Conservation (phyloP, 2,113 vertebrate genomes). For the Campylorhamphus procurvoides region DNA sequence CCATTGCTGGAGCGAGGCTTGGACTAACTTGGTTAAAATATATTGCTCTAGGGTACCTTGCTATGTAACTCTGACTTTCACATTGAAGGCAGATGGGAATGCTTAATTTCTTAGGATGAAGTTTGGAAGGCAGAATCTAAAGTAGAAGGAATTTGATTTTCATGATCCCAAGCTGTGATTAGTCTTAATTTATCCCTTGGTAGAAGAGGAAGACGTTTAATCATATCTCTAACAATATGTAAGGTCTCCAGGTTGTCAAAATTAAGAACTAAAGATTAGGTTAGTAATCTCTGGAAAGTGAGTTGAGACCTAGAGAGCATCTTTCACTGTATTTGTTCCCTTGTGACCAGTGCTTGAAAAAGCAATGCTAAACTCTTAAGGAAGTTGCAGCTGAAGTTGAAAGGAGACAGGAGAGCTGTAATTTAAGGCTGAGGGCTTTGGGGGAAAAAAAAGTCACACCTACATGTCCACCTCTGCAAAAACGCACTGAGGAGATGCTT, state of each 20-base stretch:
- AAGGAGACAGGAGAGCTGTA: neutral
- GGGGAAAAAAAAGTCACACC: neutral
- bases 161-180: conserved; percentile 5
- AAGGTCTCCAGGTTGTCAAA: conserved; percentile 25
- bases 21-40: neutral
- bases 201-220: conserved; percentile 27
- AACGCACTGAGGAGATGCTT: neutral
- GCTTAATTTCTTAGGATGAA: conserved; percentile 7
- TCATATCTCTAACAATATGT: conserved; percentile 6
- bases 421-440: neutral
- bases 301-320: conserved; percentile 6
- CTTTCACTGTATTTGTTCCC: conserved; percentile 11
- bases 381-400: neutral
- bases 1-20: neutral
- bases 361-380: neutral
- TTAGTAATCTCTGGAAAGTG: conserved; percentile 19
- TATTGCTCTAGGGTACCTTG: neutral
- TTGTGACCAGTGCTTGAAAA: neutral
- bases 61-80: neutral
- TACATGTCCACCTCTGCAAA: neutral
- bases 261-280: conserved; percentile 1
- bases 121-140: conserved; percentile 22
- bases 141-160: conserved; percentile 24
- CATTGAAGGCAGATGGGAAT: neutral
- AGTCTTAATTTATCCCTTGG: conserved; percentile 44